Evolutionary conservation across 2,797 vertebrate species (phyloP).

Genomic region (Syncerus caffer): DNA sequence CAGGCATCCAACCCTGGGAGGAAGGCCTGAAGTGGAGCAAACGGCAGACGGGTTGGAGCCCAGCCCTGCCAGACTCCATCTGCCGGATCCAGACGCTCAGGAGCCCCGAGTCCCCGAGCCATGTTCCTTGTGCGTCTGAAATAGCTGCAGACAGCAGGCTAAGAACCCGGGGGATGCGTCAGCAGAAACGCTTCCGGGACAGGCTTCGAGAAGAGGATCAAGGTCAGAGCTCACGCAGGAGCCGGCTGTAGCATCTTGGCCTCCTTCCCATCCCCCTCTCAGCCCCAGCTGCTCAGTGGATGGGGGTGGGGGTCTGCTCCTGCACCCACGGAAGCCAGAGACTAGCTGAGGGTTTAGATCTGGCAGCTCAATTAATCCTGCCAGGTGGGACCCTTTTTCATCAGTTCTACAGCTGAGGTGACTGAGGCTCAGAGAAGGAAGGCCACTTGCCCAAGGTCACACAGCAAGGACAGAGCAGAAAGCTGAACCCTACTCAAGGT

Average conservation of each 20-base stretch:
- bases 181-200: constrained; percentile 62
- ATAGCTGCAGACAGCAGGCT: constrained; percentile 74
- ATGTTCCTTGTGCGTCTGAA: constrained; percentile 57
- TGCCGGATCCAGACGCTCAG: constrained; percentile 73
- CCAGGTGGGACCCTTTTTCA: not conserved
- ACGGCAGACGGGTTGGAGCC: constrained; percentile 51
- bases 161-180: constrained; percentile 22
- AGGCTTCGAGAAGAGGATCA: constrained; percentile 33
- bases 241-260: fast-evolving
- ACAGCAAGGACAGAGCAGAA: not conserved
- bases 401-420: not conserved
- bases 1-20: constrained; percentile 28
- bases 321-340: not conserved
- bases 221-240: constrained; percentile 7
- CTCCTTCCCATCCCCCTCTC: not conserved
- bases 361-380: not conserved
- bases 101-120: constrained; percentile 54
- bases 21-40: constrained; percentile 64
- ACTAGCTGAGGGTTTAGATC: not conserved
- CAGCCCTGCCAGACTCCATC: constrained; percentile 74
- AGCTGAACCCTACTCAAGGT: not conserved
- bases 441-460: not conserved
- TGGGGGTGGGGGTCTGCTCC: fast-evolving
- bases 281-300: not conserved
- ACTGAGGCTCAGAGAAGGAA: not conserved